Percentiles rank a stretch among this genome's conserved stretches.
phyloP scores from a whole-genome alignment of 2,113 vertebrate species.

The Hassar affinis region DNA sequence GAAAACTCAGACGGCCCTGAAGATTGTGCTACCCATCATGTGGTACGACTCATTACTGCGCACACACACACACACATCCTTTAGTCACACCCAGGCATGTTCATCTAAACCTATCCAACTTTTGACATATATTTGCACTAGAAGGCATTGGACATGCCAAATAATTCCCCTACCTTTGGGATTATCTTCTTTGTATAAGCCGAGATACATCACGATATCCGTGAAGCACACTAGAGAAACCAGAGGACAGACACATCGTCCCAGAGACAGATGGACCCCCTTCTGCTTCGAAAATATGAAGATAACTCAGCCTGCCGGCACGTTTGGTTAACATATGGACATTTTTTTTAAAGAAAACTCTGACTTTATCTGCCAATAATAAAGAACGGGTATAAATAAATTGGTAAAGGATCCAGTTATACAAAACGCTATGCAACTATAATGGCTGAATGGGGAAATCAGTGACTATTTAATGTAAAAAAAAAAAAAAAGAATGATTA shows the following conservation, averaged over 20 bases:
- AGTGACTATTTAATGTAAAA: background rate
- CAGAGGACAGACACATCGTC: slow-evolving; percentile 1
- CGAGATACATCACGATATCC: slow-evolving; percentile 13
- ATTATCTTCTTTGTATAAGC: slow-evolving; percentile 10
- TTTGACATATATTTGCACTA: background rate
- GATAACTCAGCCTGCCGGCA: slow-evolving; percentile 18
- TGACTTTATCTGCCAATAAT: slow-evolving; percentile 19
- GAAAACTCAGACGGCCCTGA: slow-evolving; percentile 19
- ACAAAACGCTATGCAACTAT: background rate
- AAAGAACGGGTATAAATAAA: background rate
- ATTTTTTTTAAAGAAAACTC: slow-evolving; percentile 1
- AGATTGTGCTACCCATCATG: slow-evolving; percentile 40
- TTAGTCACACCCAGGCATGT: background rate
- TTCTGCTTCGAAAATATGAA: slow-evolving; percentile 31
- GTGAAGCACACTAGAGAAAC: slow-evolving; percentile 23
- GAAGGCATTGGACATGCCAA: background rate
- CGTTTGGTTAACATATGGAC: slow-evolving; percentile 31
- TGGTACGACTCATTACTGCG: slow-evolving; percentile 33
- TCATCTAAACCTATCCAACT: background rate
- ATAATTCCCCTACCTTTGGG: background rate
- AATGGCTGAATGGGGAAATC: background rate
- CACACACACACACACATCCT: background rate
- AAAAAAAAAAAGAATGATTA: background rate
- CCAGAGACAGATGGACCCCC: slow-evolving; percentile 36
- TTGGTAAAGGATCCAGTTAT: background rate